These are phyloP conservation scores for Heterodera schachtii DNA, from an alignment of 1,140 invertebrate species.

Conservation along the genomic window DNA sequence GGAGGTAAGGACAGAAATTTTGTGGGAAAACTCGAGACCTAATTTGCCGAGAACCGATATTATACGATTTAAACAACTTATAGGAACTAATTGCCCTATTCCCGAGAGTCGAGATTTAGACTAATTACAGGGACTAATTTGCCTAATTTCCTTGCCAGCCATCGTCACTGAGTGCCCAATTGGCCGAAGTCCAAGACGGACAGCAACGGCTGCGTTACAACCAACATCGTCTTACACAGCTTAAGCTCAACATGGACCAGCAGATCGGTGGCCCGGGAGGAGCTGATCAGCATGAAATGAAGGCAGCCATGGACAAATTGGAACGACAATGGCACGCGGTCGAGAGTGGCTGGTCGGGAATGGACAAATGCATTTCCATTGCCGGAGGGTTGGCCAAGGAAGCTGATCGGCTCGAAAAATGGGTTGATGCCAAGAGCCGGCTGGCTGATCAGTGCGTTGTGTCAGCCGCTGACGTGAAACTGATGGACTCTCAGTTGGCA, in stretches of 20 bases:
- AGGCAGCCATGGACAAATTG: background rate
- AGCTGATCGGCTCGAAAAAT: conserved; percentile 16
- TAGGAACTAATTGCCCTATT: no score
- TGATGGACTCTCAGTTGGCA: background rate
- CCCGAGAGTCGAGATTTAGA: no score
- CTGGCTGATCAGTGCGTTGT: conserved; percentile 4
- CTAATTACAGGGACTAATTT: no score
- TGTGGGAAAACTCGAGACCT: no score
- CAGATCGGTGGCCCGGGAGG: background rate
- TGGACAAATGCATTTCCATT: conserved; percentile 21
- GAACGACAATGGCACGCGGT: background rate
- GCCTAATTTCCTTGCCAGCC: background rate
- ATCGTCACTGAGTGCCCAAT: background rate
- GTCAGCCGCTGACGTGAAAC: background rate
- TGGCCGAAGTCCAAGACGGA: background rate
- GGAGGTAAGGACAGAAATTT: background rate
- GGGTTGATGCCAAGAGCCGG: conserved; percentile 4
- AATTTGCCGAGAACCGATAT: no score
- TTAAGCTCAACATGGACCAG: conserved; percentile 12
- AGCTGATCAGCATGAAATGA: background rate
- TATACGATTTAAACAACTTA: no score
- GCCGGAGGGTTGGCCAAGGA: background rate
- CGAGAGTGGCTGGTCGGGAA: conserved; percentile 5
- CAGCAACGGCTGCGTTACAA: conserved; percentile 2
- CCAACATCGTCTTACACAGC: conserved; percentile 9